phyloP scores from a whole-genome alignment of 2,797 vertebrate genomes.

The Erpetoichthys calabaricus region DNA sequence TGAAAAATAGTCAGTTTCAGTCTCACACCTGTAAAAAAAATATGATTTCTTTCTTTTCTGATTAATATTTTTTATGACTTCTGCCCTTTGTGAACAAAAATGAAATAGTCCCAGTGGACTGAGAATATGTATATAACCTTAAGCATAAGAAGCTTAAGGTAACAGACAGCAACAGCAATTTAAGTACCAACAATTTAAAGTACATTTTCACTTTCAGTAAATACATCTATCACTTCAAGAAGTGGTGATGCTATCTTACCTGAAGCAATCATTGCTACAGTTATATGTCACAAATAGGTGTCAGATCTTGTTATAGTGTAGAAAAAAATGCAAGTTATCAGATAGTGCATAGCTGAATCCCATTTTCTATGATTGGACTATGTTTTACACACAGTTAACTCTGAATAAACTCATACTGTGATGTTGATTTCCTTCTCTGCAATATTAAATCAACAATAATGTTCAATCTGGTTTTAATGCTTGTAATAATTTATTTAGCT shows the following conservation, averaged over 20 bases:
- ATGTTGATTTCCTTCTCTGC: too few species aligned
- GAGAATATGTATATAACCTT: neutral
- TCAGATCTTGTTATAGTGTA: conserved; percentile 61
- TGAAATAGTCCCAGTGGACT: neutral
- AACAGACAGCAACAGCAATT: conserved; percentile 26
- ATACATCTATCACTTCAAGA: conserved; percentile 31
- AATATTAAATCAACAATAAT: too few species aligned
- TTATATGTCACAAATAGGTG: conserved; percentile 66
- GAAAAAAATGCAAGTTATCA: conserved; percentile 58
- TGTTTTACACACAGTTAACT: conserved; percentile 5
- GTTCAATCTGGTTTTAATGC: too few species aligned
- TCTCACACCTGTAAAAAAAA: too few species aligned
- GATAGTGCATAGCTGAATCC: conserved; percentile 39
- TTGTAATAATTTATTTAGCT: too few species aligned
- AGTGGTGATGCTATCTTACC: conserved; percentile 46
- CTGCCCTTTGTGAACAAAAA: neutral
- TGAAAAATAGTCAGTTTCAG: too few species aligned
- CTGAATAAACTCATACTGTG: too few species aligned
- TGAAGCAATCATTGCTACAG: conserved; percentile 53
- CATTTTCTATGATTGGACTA: conserved; percentile 16
- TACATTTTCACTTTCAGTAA: conserved; percentile 45
- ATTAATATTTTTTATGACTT: neutral
- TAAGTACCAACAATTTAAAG: conserved; percentile 38
- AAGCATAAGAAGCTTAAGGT: conserved; percentile 16
- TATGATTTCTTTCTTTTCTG: neutral